Conservation (phyloP, 2,888 invertebrate species). For the Drosophila glabriapex region DNA sequence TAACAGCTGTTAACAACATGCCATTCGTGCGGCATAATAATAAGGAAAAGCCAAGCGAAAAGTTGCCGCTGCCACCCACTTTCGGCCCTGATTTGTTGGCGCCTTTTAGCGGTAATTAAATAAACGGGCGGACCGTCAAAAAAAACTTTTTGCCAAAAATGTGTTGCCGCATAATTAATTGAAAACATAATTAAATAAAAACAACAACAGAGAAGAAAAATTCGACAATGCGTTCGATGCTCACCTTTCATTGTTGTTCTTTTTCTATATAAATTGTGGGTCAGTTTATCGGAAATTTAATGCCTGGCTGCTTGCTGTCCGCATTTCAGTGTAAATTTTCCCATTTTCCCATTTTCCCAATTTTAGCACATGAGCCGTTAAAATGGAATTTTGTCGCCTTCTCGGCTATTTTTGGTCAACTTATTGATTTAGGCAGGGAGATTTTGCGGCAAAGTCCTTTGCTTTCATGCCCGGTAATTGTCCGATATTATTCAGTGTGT, state of each 20-base stretch:
- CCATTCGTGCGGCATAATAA: conserved; percentile 77
- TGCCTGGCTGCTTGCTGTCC: conserved; percentile 26
- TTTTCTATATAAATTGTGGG: conserved; percentile 23
- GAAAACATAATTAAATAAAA: conserved; percentile 75
- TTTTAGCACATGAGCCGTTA: conserved; percentile 29
- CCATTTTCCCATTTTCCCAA: too few species aligned
- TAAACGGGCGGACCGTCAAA: conserved; percentile 54
- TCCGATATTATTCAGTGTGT: conserved; percentile 46
- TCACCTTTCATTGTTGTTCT: conserved; percentile 24
- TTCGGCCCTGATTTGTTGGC: conserved; percentile 32
- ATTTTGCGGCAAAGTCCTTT: conserved; percentile 25
- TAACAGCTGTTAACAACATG: conserved; percentile 72
- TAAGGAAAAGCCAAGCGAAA: conserved; percentile 45
- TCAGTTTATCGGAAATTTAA: conserved; percentile 45
- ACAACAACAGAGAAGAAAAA: conserved; percentile 1
- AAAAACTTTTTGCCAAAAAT: conserved; percentile 52
- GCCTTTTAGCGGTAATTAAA: conserved; percentile 55
- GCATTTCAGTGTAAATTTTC: conserved; percentile 51
- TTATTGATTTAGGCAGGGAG: conserved; percentile 57
- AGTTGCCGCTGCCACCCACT: background rate
- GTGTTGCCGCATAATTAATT: conserved; percentile 77
- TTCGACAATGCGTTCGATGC: conserved; percentile 32
- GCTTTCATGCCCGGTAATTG: conserved; percentile 55
- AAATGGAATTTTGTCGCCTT: conserved; percentile 60
- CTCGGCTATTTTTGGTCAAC: conserved; percentile 52